Evolutionary conservation across 2,797 vertebrate genomes (phyloP).

Genomic region (Pseudochirops corinnae): DNA sequence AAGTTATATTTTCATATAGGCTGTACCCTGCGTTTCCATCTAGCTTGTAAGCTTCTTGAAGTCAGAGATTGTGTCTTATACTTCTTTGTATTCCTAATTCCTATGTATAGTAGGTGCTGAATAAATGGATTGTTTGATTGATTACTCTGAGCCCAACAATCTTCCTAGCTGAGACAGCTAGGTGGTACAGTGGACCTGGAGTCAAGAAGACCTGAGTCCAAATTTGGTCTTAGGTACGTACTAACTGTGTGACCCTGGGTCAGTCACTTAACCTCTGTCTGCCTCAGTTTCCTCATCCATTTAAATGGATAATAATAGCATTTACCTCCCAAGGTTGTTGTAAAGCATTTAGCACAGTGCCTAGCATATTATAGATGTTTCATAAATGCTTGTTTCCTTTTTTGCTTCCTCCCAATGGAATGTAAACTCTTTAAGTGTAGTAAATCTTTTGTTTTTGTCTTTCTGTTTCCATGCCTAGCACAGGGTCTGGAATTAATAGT

Average conservation of each 20-base stretch:
- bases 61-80: not conserved
- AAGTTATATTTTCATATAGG: not conserved
- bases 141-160: not conserved
- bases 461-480: not conserved
- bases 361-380: not conserved
- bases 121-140: not conserved
- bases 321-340: not conserved
- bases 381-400: not conserved
- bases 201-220: not conserved
- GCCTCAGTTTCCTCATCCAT: not conserved
- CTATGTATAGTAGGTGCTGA: not conserved
- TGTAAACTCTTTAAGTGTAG: not conserved
- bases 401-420: not conserved
- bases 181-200: not conserved
- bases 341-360: not conserved
- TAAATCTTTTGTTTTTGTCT: not conserved
- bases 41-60: not conserved
- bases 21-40: not conserved
- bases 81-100: not conserved
- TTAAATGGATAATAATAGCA: not conserved
- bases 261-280: not conserved
- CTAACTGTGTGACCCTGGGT: not conserved
- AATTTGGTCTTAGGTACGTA: not conserved
- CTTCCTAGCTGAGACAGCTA: not conserved
- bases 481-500: not conserved